Base-by-base conservation (phyloP, 2,113 vertebrate species). In the Sphyrna mokarran region DNA sequence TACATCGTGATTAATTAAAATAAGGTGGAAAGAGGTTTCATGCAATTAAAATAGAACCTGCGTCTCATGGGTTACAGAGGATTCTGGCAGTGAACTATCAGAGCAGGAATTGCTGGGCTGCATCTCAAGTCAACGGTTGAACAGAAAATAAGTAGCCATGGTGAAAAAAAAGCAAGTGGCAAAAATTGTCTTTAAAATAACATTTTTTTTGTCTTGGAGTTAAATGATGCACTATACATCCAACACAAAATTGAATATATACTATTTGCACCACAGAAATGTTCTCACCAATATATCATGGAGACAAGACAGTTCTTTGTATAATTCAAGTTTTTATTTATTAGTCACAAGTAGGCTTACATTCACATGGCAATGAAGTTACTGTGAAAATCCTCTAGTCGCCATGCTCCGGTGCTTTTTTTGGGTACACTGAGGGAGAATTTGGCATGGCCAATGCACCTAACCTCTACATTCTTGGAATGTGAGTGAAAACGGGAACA, bases 1-100 rank as follows among this genome's bases (percentile, higher is more conserved):
- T 66, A n/a, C n/a, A 37, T 93, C 37, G 63, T 93, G 87, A 90
- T 90, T 93, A 66, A 93, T 93, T 93, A 93, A 93, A 16, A 93
- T n/a, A 93, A 37, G 18, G 20, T n/a, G 14, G 58, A 63, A 66
- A 93, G 61, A 37, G 61, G 18, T 66, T n/a, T 66, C 61, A 37
- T 66, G 29, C n/a, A 93, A 93, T 66, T 66, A 66, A 93, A 93
- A 93, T 93, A 20, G 61, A 37, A 66, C 8, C n/a, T 93, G 33
- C 14, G 48, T n/a, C 58, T 91, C 87, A 91, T 91, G 54, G 54
- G 87, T 22, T 33, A 37, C 61, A 37, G 22, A 66, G 20, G n/a
- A 10, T 93, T n/a, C 10, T 7, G 37, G 89, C 58, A 37, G 18
- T 37, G 61, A 93, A 37, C 48, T 54, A 29, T 13, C 58, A 11